Base-by-base conservation (phyloP, 2,888 invertebrate species). In the Mesopsocus fuscifrons region DNA sequence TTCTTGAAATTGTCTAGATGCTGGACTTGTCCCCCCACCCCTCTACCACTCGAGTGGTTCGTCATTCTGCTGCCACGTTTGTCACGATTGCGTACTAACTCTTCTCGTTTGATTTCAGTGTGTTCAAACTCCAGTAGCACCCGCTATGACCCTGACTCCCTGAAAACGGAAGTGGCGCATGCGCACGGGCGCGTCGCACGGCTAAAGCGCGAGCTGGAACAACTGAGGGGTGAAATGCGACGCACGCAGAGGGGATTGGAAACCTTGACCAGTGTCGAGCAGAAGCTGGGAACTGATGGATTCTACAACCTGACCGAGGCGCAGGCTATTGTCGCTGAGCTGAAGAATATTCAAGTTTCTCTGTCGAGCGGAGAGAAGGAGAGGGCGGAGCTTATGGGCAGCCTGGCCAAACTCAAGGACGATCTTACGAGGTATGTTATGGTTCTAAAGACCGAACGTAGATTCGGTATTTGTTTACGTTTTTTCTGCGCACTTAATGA, bases 271-370 rank as follows among this genome's bases (percentile, higher is more conserved):
- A 88, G 87, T 59, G 88, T 89, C 50, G 87, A 88, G 59, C 81
- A 85, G 64, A 88, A 88, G 64, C 66, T 94, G 54, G 83, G 76
- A 17, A 79, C 79, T 52, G 75, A 84, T 59, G 75, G 77, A 41
- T 84, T 84, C 58, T 94, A 92, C 61, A 89, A 85, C 59, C 81
- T 91, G 52, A 78, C 79, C 31, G 89, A 95, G 64, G 94, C 92
- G 11, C 88, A 92, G 62, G 89, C 89, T n/a, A 92, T 95, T 46
- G 80, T 91, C 71, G 80, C 82, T 42, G 91, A 94, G 62, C 71
- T 95, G 53, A 74, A 83, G 49, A 87, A 89, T 62, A 88, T 94
- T 51, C 91, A 92, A 62, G 82, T 84, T 57, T 89, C 88, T 0
- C 66, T 94, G 26, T 79, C 80, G 5, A 82, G 82, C 0, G 92